These are phyloP conservation scores for Lepidostoma basale DNA, from an alignment of 1,140 invertebrate genomes.

Conservation along the genomic window DNA sequence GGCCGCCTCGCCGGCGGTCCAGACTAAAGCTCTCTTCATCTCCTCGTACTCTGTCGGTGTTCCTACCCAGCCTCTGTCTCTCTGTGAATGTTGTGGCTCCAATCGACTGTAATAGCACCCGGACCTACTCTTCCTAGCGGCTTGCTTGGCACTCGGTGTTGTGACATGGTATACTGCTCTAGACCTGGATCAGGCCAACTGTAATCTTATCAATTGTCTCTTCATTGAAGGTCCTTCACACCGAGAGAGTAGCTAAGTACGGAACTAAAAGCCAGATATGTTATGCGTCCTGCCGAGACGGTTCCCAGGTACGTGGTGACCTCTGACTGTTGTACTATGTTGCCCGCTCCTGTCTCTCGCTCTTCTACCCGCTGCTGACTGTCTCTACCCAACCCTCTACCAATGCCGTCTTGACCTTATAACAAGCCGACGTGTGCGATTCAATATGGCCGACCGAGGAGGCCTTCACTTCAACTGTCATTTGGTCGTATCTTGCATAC, in stretches of 20 bases:
- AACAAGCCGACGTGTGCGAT: no score
- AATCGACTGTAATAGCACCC: conserved; percentile 30
- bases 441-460: no score
- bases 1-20: not conserved
- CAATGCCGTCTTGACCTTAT: not conserved
- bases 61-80: conserved; percentile 30
- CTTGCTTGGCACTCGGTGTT: conserved; percentile 45
- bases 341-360: conserved; percentile 51
- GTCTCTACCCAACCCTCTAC: not conserved
- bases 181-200: conserved; percentile 12
- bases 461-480: no score
- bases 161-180: conserved; percentile 11
- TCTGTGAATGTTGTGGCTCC: conserved; percentile 42
- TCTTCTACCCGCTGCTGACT: conserved; percentile 49
- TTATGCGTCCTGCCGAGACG: conserved; percentile 61
- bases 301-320: conserved; percentile 61
- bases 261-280: conserved; percentile 55
- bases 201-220: conserved; percentile 52
- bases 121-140: conserved; percentile 22
- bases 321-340: conserved; percentile 61
- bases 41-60: conserved; percentile 35
- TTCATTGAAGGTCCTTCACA: conserved; percentile 63
- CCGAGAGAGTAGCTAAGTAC: conserved; percentile 63
- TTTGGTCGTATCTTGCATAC: no score
- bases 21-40: not conserved